A percentile compares a stretch with the other conserved stretches of the same genome.
These are phyloP conservation scores for Argyrosomus regius DNA, from an alignment of 2,797 vertebrate genomes.

Conservation along the genomic window DNA sequence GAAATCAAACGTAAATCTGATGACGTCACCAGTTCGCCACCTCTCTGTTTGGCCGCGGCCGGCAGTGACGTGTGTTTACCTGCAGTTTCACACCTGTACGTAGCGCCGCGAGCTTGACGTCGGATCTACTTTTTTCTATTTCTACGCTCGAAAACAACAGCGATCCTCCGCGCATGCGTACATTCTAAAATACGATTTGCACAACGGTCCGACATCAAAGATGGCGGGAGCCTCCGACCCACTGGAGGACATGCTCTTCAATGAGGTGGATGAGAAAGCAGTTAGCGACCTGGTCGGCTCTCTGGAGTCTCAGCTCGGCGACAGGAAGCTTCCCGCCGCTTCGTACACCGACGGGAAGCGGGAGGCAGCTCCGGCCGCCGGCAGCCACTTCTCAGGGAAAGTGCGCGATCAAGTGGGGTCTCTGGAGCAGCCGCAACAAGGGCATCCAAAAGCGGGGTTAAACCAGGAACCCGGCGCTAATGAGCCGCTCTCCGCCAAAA, in stretches of 20 bases:
- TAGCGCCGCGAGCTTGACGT: neutral
- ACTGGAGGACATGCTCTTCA: slow-evolving; percentile 91
- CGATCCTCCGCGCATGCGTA: slow-evolving; percentile 80
- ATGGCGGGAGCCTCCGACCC: slow-evolving; percentile 88
- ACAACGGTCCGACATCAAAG: slow-evolving; percentile 86
- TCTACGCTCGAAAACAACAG: slow-evolving; percentile 64
- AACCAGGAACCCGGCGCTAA: slow-evolving; percentile 74
- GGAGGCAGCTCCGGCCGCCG: slow-evolving; percentile 72
- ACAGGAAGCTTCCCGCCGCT: slow-evolving; percentile 76
- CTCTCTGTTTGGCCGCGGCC: no score
- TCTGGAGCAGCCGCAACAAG: slow-evolving; percentile 83
- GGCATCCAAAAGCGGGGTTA: slow-evolving; percentile 80
- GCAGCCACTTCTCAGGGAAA: slow-evolving; percentile 83
- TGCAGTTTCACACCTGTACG: no score
- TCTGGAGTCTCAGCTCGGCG: slow-evolving; percentile 88
- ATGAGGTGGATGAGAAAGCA: slow-evolving; percentile 91
- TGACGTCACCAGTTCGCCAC: no score
- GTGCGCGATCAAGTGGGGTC: slow-evolving; percentile 82
- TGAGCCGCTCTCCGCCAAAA: slow-evolving; percentile 73
- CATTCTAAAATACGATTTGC: slow-evolving; percentile 82
- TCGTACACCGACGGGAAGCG: slow-evolving; percentile 69
- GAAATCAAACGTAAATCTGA: no score
- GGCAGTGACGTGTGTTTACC: no score
- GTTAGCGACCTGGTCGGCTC: slow-evolving; percentile 91
- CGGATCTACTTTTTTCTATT: slow-evolving; percentile 9